Percentiles rank a stretch among this genome's conserved stretches.
Evolutionary conservation across 2,888 invertebrate species (phyloP).

Genomic region (Conomelus anceps): DNA sequence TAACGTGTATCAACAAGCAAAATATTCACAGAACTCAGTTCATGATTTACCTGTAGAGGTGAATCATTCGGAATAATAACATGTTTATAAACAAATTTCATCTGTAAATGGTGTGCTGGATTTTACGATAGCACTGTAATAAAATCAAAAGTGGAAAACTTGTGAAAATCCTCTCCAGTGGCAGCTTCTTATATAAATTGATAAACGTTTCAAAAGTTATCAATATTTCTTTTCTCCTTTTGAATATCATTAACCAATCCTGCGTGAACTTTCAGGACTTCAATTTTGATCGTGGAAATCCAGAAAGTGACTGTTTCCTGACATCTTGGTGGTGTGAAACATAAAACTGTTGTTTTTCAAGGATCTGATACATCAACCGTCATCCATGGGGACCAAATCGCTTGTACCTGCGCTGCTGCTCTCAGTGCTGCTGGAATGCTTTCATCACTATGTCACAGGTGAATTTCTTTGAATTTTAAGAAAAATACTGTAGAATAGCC

Average conservation of each 20-base stretch:
- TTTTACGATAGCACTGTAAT: neutral
- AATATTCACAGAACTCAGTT: neutral
- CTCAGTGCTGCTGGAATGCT: neutral
- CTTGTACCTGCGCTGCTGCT: neutral
- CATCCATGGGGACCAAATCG: neutral
- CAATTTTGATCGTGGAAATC: neutral
- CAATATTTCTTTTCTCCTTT: neutral
- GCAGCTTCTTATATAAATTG: too few species aligned
- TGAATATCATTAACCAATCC: too few species aligned
- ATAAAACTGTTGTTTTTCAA: neutral
- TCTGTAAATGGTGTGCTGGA: neutral
- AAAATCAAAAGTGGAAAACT: neutral
- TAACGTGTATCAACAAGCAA: neutral
- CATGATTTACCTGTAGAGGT: neutral
- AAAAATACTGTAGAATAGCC: neutral
- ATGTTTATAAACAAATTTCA: neutral
- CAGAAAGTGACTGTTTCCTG: neutral
- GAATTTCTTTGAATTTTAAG: neutral
- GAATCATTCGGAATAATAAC: neutral
- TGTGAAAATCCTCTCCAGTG: neutral
- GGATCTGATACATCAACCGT: neutral
- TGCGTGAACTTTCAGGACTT: neutral
- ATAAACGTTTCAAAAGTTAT: neutral
- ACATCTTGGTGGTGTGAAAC: neutral
- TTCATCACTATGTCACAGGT: neutral